Evolutionary conservation across 2,888 invertebrate species (phyloP).

Genomic region (Flexamia atlantica): DNA sequence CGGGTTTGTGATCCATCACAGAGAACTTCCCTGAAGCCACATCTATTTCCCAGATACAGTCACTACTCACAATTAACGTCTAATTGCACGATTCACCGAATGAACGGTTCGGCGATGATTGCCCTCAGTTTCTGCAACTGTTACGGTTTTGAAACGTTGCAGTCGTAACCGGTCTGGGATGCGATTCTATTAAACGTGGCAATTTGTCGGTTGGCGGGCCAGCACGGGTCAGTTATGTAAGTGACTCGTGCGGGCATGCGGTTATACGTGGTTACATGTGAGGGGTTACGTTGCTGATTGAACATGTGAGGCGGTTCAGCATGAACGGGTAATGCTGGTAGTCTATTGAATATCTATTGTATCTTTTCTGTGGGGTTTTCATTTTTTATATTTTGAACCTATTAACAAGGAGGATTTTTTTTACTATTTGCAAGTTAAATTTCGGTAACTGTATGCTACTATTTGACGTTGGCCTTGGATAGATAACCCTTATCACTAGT

Average conservation of each 20-base stretch:
- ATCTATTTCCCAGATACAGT: not conserved
- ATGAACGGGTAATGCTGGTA: too few relatives aligned
- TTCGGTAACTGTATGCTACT: too few relatives aligned
- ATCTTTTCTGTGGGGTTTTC: too few relatives aligned
- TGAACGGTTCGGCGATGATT: not conserved
- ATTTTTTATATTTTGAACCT: too few relatives aligned
- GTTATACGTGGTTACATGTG: not conserved
- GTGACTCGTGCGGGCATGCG: not conserved
- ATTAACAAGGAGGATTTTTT: too few relatives aligned
- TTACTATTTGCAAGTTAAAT: too few relatives aligned
- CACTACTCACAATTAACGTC: not conserved
- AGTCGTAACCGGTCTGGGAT: conserved; percentile 6
- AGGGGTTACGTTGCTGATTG: not conserved
- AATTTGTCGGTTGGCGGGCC: conserved; percentile 7
- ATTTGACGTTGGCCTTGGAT: too few relatives aligned
- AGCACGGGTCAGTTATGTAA: conserved; percentile 11
- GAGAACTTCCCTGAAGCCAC: too few relatives aligned
- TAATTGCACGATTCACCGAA: not conserved
- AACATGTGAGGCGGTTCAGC: not conserved
- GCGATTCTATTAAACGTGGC: conserved; percentile 33
- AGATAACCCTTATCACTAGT: too few relatives aligned
- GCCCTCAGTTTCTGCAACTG: not conserved
- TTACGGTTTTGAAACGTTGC: conserved; percentile 17
- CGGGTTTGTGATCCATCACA: too few relatives aligned
- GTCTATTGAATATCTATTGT: too few relatives aligned